Base-by-base conservation (phyloP, 2,888 invertebrate species). In the Scrobipalpa atriplicella region DNA sequence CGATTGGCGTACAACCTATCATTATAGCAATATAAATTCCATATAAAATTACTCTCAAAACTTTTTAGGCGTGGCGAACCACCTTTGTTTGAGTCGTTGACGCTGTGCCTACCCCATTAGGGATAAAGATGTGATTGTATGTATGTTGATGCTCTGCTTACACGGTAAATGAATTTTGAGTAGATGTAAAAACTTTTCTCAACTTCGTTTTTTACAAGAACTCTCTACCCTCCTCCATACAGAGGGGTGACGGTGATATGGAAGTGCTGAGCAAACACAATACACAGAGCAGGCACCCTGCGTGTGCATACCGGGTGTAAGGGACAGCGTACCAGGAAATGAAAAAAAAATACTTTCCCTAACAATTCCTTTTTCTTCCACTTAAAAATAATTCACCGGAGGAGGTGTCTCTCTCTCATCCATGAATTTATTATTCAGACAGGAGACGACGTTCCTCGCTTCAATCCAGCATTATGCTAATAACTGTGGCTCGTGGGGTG, bases 191-290 rank as follows among this genome's bases (percentile, higher is more conserved):
- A 5, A 29, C 2, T 29, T 29, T 29, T 29, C 16, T 16, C 51
- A 16, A 16, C 10, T 19, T 19, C 19, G 8, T 19, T 7, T 7
- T 52, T 52, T 5, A 3, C 19, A 52, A 16, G 5, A 47, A 16
- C 1, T n/a, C 16, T 8, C 61, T n/a, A 39, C 18, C n/a, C 16
- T 9, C 18, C 38, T 18, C 41, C 39, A 18, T 16, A 38, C 13
- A 38, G n/a, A 29, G 29, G 29, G 62, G 21, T 16, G 3, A 29
- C 62, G 18, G 43, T 11, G 21, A 13, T 41, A 47, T 8, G 62
- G 21, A 70, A 74, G 73, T 72, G 74, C 73, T 74, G 67, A 39
- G 67, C 71, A 74, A 74, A 74, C 75, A 74, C 71, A 74, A 74
- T 74, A 74, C 67, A 13, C 29, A 29, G 29, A 5, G 5, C 29